A percentile compares a stretch with the other conserved stretches of the same genome.
Conservation (phyloP, 1,140 invertebrate genomes). For the Orchesella cincta region DNA sequence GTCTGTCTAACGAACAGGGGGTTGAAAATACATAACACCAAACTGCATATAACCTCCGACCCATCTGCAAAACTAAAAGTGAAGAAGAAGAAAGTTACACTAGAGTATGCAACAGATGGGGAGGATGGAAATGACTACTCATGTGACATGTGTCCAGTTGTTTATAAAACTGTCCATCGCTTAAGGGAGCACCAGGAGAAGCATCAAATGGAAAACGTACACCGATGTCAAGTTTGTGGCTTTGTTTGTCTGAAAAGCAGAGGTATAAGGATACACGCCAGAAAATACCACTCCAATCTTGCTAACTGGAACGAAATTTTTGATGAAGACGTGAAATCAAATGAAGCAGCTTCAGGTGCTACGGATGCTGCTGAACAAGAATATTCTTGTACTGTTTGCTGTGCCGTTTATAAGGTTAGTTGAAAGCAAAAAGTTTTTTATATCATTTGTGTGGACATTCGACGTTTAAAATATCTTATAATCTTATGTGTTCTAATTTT, state of each 20-base stretch:
- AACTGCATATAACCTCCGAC: too few relatives aligned
- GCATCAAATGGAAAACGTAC: background rate
- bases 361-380: background rate
- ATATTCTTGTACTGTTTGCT: background rate
- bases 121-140: too few relatives aligned
- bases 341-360: background rate
- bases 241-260: background rate
- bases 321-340: background rate
- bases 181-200: background rate
- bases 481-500: background rate
- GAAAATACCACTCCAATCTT: background rate
- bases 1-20: background rate
- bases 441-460: background rate
- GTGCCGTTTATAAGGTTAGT: slow-evolving; percentile 1
- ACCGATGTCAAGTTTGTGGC: background rate
- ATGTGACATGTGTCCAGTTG: too few relatives aligned
- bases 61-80: too few relatives aligned
- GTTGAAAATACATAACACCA: background rate
- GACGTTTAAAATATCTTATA: background rate
- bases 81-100: too few relatives aligned
- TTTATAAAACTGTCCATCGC: background rate
- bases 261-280: background rate
- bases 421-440: background rate
- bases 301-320: background rate
- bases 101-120: too few relatives aligned